Evolutionary conservation across 1,140 invertebrate species (phyloP).

Genomic region (Drosophila sulfurigaster): DNA sequence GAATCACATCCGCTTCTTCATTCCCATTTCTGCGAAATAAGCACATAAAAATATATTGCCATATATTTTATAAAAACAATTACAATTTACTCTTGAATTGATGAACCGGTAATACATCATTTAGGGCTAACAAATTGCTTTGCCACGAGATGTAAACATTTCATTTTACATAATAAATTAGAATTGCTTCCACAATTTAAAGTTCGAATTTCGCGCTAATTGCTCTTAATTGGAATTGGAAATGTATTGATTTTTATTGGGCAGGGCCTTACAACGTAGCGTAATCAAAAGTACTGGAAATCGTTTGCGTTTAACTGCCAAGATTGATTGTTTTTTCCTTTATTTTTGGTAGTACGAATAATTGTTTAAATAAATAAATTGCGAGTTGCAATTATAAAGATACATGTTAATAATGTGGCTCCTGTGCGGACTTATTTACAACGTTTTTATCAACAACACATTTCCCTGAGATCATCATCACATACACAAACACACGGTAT

Average conservation of each 20-base stretch:
- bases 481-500: not conserved
- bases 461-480: slow-evolving; percentile 13
- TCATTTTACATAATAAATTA: not conserved
- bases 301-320: not conserved
- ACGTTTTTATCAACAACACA: slow-evolving; percentile 27
- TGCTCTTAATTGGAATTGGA: not conserved
- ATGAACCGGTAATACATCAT: too few relatives aligned
- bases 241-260: too few relatives aligned
- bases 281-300: not conserved
- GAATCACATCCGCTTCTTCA: too few relatives aligned
- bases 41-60: too few relatives aligned
- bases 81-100: too few relatives aligned
- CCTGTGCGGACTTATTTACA: slow-evolving; percentile 17
- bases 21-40: too few relatives aligned
- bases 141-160: not conserved
- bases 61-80: too few relatives aligned
- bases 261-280: not conserved
- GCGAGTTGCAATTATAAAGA: not conserved
- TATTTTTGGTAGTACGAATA: not conserved
- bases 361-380: slow-evolving; percentile 22
- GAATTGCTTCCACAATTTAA: too few relatives aligned
- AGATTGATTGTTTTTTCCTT: slow-evolving; percentile 17
- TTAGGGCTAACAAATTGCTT: too few relatives aligned
- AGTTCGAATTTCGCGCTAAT: not conserved
- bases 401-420: slow-evolving; percentile 10